Percentiles rank a stretch among this genome's conserved stretches.
Conservation (phyloP, 1,140 invertebrate genomes). For the Yoshiicerus persimilis region DNA sequence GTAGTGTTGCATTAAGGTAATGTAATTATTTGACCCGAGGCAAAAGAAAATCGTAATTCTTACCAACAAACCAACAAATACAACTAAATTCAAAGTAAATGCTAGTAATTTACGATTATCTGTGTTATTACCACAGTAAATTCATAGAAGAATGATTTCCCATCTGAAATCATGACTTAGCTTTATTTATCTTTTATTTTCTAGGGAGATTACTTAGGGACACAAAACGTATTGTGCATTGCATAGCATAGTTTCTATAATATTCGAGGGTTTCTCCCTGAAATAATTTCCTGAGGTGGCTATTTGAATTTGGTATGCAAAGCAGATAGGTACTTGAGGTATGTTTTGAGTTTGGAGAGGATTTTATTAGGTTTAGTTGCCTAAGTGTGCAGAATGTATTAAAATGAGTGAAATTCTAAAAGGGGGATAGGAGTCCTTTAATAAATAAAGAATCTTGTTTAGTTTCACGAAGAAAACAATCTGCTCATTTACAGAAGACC, state of each 20-base stretch:
- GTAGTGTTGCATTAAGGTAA: neutral
- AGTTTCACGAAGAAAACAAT: neutral
- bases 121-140: neutral
- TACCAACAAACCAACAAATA: neutral
- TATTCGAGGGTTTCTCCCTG: neutral
- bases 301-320: neutral
- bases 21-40: neutral
- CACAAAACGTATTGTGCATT: too few species aligned
- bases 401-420: neutral
- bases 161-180: neutral
- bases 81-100: neutral
- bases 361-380: neutral
- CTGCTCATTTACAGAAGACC: constrained; percentile 3
- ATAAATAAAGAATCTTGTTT: constrained; percentile 1
- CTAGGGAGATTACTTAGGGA: neutral
- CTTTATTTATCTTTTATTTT: neutral
- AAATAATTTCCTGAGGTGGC: neutral
- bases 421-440: neutral
- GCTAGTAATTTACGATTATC: neutral
- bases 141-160: neutral
- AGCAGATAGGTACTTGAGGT: neutral
- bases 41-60: neutral
- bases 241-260: neutral
- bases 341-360: neutral
- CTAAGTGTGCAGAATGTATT: neutral